Percentiles rank a stretch among this genome's conserved stretches.
These are phyloP conservation scores for Tuberolachnus salignus DNA, from an alignment of 2,888 invertebrate genomes.

Conservation along the genomic window DNA sequence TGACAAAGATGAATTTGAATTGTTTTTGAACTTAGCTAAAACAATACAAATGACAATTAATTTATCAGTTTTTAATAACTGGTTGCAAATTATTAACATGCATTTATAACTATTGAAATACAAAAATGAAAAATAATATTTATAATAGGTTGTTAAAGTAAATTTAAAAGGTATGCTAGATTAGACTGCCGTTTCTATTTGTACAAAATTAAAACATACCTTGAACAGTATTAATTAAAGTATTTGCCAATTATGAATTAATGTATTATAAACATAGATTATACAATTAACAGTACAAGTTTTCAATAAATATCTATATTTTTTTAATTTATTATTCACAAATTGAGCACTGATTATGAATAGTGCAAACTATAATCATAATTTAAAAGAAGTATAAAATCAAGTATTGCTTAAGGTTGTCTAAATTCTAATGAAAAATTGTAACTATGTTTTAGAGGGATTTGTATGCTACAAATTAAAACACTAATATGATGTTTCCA, in stretches of 20 bases:
- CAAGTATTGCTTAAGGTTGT: neutral
- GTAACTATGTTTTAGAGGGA: conserved; percentile 1
- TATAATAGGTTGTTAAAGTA: neutral
- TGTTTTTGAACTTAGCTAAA: conserved; percentile 40
- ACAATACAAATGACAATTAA: neutral
- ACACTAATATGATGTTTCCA: conserved; percentile 24
- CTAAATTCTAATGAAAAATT: conserved; percentile 28
- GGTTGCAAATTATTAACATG: conserved; percentile 25
- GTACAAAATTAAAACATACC: neutral
- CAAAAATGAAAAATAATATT: neutral
- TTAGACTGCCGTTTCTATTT: neutral
- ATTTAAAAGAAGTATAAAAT: conserved; percentile 1
- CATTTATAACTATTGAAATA: conserved; percentile 3
- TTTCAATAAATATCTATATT: neutral
- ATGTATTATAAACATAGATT: no score
- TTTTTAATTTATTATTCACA: neutral
- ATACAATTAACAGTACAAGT: no score
- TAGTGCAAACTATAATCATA: conserved; percentile 38
- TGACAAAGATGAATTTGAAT: conserved; percentile 37
- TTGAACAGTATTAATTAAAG: no score
- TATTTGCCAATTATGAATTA: neutral
- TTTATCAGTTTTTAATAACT: neutral
- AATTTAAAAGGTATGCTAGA: conserved; percentile 10
- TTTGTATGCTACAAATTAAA: conserved; percentile 49
- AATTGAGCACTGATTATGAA: conserved; percentile 30